Evolutionary conservation across 2,888 invertebrate genomes (phyloP).

Genomic region (Lathronympha strigana): DNA sequence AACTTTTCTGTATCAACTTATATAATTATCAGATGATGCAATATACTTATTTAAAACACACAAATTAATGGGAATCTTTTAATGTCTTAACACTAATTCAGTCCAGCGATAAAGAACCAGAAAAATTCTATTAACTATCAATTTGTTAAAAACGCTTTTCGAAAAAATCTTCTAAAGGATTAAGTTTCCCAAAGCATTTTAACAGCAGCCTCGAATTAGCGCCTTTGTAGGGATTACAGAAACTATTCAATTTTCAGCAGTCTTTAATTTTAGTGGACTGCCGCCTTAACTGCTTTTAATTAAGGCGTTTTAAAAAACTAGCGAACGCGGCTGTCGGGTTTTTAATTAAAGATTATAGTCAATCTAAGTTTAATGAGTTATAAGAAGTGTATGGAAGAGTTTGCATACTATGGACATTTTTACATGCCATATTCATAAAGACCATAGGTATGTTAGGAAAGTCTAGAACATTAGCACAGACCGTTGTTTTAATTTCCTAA

Average conservation of each 20-base stretch:
- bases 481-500: slow-evolving; percentile 4
- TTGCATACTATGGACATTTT: too few relatives aligned
- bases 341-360: slow-evolving; percentile 3
- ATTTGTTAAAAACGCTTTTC: background rate
- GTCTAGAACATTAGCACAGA: background rate
- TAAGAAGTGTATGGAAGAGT: too few relatives aligned
- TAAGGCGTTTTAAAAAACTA: background rate
- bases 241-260: slow-evolving; percentile 35
- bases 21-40: too few relatives aligned
- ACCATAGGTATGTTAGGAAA: too few relatives aligned
- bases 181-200: slow-evolving; percentile 27
- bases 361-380: too few relatives aligned
- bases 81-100: too few relatives aligned
- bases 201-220: slow-evolving; percentile 31
- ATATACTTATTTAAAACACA: too few relatives aligned
- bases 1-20: too few relatives aligned
- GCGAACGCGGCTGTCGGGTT: background rate
- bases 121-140: background rate
- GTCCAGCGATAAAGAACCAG: background rate
- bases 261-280: slow-evolving; percentile 31
- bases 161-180: slow-evolving; percentile 19
- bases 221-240: slow-evolving; percentile 33
- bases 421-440: too few relatives aligned
- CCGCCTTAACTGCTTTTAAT: slow-evolving; percentile 24
- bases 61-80: background rate